A percentile compares a stretch with the other conserved stretches of the same genome.
phyloP scores from a whole-genome alignment of 2,888 invertebrate genomes.

The Venusia cambrica region DNA sequence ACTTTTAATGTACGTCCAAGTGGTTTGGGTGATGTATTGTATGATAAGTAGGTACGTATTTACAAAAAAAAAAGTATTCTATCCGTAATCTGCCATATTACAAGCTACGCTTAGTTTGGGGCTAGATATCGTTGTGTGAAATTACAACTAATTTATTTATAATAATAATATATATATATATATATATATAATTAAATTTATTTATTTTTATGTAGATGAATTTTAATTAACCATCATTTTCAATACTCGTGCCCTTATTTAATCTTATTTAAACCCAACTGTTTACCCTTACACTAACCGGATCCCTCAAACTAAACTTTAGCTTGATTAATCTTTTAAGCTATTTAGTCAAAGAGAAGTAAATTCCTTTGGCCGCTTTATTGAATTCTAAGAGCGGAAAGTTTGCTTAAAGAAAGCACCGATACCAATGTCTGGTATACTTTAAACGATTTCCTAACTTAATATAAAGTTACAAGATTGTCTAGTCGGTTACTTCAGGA shows the following conservation, averaged over 20 bases:
- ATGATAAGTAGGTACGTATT: too few relatives aligned
- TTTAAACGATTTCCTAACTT: constrained; percentile 66
- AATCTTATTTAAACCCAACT: constrained; percentile 45
- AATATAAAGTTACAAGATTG: constrained; percentile 65
- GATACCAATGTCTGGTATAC: constrained; percentile 64
- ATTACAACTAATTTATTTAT: too few relatives aligned
- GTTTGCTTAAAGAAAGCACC: constrained; percentile 71
- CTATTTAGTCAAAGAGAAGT: constrained; percentile 75
- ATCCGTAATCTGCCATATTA: too few relatives aligned
- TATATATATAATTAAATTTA: too few relatives aligned
- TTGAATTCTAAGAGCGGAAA: constrained; percentile 71
- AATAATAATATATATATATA: too few relatives aligned
- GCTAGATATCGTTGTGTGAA: too few relatives aligned
- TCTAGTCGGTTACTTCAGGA: constrained; percentile 46
- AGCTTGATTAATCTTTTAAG: constrained; percentile 74
- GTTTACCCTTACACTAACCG: constrained; percentile 58
- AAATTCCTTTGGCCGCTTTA: constrained; percentile 71
- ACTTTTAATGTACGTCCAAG: too few relatives aligned
- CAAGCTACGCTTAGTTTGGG: too few relatives aligned
- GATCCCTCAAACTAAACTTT: constrained; percentile 63
- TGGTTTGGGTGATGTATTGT: too few relatives aligned
- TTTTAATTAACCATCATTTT: constrained; percentile 10
- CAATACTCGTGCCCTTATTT: constrained; percentile 2
- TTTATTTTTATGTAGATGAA: too few relatives aligned
- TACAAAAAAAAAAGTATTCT: too few relatives aligned